phyloP scores from a whole-genome alignment of 2,113 vertebrate genomes.

The Gavialis gangeticus region DNA sequence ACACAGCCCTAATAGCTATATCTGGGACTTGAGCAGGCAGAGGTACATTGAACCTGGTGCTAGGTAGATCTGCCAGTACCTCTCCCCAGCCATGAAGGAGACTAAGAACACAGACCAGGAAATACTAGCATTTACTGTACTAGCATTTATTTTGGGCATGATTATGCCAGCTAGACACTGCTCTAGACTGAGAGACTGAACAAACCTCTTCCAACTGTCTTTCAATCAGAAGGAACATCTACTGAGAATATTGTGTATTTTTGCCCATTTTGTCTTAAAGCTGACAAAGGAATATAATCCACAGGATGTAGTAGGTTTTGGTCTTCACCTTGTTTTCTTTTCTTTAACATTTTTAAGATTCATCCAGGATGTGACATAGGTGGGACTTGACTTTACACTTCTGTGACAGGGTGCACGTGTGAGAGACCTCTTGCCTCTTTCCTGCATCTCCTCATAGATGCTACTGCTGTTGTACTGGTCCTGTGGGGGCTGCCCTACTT shows the following conservation, averaged over 20 bases:
- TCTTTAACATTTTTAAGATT: not conserved
- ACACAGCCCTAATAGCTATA: not conserved
- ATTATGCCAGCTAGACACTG: not conserved
- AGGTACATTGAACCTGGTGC: not conserved
- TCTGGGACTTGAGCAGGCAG: not conserved
- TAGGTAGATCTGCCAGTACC: not conserved
- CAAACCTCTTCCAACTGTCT: not conserved
- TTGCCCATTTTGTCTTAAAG: not conserved
- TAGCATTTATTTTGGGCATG: not conserved
- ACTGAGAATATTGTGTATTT: not conserved
- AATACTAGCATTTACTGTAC: too few relatives aligned
- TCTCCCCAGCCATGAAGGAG: not conserved
- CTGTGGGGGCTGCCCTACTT: not conserved
- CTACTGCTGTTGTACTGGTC: not conserved
- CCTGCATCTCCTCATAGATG: not conserved
- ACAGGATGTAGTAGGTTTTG: not conserved
- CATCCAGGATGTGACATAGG: not conserved
- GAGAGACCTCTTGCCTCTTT: slow-evolving; percentile 19
- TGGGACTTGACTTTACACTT: not conserved
- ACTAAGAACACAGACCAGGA: not conserved
- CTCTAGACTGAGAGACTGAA: not conserved
- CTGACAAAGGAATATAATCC: not conserved
- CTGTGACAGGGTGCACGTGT: not conserved
- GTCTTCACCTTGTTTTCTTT: not conserved
- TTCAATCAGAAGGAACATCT: not conserved